Conservation (phyloP, 2,888 invertebrate species). For the Meandrusa payeni region DNA sequence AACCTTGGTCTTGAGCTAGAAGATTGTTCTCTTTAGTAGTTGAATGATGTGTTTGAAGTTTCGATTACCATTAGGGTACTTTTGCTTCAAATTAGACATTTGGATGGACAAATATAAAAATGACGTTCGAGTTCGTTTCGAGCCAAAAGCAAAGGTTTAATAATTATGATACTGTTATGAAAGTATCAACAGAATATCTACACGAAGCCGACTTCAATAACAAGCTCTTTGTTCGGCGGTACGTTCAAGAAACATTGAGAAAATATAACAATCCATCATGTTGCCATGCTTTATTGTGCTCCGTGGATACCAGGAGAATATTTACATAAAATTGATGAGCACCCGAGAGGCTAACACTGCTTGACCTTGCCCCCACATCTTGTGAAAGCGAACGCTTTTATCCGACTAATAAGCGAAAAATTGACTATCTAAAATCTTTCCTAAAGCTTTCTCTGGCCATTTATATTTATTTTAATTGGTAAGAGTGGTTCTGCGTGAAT, state of each 20-base stretch:
- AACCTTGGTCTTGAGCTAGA: too few relatives aligned
- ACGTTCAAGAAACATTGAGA: conserved; percentile 33
- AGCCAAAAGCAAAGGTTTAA: too few relatives aligned
- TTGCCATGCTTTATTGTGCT: conserved; percentile 61
- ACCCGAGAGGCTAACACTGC: conserved; percentile 51
- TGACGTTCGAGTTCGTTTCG: too few relatives aligned
- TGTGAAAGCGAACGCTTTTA: conserved; percentile 45
- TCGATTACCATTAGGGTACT: too few relatives aligned
- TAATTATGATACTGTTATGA: conserved; percentile 4
- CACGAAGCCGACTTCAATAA: conserved; percentile 18
- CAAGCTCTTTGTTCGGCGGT: conserved; percentile 19
- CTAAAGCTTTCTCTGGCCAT: conserved; percentile 12
- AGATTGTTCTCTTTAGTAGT: too few relatives aligned
- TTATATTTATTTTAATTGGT: conserved; percentile 7
- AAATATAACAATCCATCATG: conserved; percentile 66
- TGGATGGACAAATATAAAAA: too few relatives aligned
- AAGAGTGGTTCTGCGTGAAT: background rate
- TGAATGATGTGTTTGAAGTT: too few relatives aligned
- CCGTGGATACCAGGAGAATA: conserved; percentile 63
- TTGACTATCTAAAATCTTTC: conserved; percentile 32
- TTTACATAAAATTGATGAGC: conserved; percentile 74
- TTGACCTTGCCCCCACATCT: conserved; percentile 60
- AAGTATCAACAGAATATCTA: background rate
- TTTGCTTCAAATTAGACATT: too few relatives aligned
- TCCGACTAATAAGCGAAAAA: conserved; percentile 58